These are phyloP conservation scores for Drosophila nr. fundita DNA, from an alignment of 2,888 invertebrate genomes.

Conservation along the genomic window DNA sequence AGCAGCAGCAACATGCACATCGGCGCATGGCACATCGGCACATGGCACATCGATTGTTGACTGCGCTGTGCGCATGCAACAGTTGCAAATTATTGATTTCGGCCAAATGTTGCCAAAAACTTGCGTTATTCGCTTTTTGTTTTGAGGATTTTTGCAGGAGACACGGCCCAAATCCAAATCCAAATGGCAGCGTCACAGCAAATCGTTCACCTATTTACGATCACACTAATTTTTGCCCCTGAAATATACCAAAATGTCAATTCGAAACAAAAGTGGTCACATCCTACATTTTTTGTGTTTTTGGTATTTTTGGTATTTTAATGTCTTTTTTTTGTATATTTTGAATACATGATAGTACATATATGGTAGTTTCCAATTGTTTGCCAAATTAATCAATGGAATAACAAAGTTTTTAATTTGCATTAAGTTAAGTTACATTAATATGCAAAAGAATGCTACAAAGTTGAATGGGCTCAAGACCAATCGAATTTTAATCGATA, in stretches of 20 bases:
- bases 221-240: constrained; percentile 53
- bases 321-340: constrained; percentile 1
- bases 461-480: neutral
- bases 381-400: neutral
- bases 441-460: neutral
- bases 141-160: constrained; percentile 49
- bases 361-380: neutral
- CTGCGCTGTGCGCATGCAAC: constrained; percentile 49
- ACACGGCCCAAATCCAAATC: constrained; percentile 52
- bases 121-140: constrained; percentile 29
- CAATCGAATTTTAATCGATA: neutral
- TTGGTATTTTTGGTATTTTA: constrained; percentile 26
- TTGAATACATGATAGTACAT: constrained; percentile 2
- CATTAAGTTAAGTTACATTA: neutral
- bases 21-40: no score
- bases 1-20: constrained; percentile 25
- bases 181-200: constrained; percentile 64
- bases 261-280: constrained; percentile 31
- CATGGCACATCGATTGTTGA: constrained; percentile 55
- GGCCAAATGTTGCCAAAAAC: constrained; percentile 24
- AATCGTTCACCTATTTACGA: constrained; percentile 59
- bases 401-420: neutral
- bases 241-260: constrained; percentile 41
- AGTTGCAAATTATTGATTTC: constrained; percentile 47
- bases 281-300: neutral